Percentiles rank a stretch among this genome's conserved stretches.
These are phyloP conservation scores for Phocoena phocoena DNA, from an alignment of 2,113 vertebrate genomes.

Conservation along the genomic window DNA sequence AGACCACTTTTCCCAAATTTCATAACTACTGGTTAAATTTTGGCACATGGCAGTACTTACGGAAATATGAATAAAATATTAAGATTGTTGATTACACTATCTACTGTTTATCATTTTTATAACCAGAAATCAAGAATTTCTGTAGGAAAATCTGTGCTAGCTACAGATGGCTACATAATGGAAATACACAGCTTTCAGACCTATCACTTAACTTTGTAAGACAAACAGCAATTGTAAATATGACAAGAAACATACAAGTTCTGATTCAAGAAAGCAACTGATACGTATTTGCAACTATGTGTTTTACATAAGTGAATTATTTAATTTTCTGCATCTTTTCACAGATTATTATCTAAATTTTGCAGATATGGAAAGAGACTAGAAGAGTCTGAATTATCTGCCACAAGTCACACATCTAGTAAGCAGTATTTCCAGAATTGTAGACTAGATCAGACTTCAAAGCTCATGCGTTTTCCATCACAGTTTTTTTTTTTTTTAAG, in stretches of 20 bases:
- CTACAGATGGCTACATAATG: background rate
- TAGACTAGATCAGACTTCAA: background rate
- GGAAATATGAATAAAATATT: background rate
- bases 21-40: background rate
- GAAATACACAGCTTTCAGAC: background rate
- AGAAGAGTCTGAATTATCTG: background rate
- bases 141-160: conserved; percentile 7
- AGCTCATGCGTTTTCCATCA: background rate
- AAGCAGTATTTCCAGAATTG: background rate
- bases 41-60: background rate
- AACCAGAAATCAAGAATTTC: conserved; percentile 18
- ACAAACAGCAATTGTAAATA: background rate
- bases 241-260: background rate
- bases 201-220: background rate
- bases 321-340: conserved; percentile 12
- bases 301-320: conserved; percentile 16
- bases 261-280: conserved; percentile 10
- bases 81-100: background rate
- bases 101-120: background rate
- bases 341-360: background rate
- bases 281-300: background rate
- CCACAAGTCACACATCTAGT: background rate
- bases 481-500: background rate
- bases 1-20: background rate
- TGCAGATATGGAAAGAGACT: background rate